Evolutionary conservation across 2,888 invertebrate genomes (phyloP).

Genomic region (Branchellion lobata): DNA sequence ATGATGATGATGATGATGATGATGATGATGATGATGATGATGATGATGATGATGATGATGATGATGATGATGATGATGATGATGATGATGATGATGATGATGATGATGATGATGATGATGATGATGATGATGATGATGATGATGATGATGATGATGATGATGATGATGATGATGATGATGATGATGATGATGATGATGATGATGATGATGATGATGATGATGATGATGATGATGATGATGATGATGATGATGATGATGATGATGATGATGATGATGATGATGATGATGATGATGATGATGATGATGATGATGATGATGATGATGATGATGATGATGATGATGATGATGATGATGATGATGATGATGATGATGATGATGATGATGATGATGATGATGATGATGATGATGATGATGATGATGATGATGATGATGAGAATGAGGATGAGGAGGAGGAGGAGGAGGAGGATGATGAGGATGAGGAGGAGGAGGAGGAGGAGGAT

Average conservation of each 20-base stretch:
- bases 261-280: slow-evolving; percentile 20
- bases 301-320: slow-evolving; percentile 10
- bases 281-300: slow-evolving; percentile 19
- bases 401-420: slow-evolving; percentile 37
- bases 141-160: slow-evolving; percentile 20
- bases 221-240: slow-evolving; percentile 23
- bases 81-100: slow-evolving; percentile 35
- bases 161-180: slow-evolving; percentile 19
- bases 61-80: slow-evolving; percentile 40
- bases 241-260: slow-evolving; percentile 16
- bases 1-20: slow-evolving; percentile 25
- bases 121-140: slow-evolving; percentile 2
- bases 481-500: too few relatives aligned
- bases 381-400: slow-evolving; percentile 44
- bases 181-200: background rate
- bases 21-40: slow-evolving; percentile 25
- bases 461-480: too few relatives aligned
- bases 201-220: slow-evolving; percentile 16
- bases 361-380: slow-evolving; percentile 47
- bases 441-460: too few relatives aligned
- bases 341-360: slow-evolving; percentile 44
- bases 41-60: slow-evolving; percentile 11
- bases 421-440: background rate
- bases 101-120: slow-evolving; percentile 36
- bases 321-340: background rate